A percentile compares a stretch with the other conserved stretches of the same genome.
Conservation (phyloP, 2,113 vertebrate genomes). For the Ceyx melanurus region DNA sequence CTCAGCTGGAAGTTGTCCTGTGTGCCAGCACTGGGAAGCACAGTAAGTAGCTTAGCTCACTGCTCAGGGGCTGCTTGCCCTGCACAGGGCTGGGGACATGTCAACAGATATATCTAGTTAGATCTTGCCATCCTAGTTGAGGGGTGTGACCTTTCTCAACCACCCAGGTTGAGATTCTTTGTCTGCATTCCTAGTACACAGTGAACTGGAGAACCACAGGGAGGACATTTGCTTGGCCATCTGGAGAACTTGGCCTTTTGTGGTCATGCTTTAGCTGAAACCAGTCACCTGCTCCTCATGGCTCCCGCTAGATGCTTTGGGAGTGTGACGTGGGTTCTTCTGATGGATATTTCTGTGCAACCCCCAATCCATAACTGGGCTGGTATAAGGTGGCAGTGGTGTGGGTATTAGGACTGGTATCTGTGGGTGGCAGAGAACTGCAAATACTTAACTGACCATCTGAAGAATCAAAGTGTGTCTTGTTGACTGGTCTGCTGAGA, state of each 20-base stretch:
- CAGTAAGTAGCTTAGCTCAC: not conserved
- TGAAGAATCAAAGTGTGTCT: not conserved
- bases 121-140: not conserved
- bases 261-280: not conserved
- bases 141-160: not conserved
- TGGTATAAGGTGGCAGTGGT: not conserved
- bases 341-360: not conserved
- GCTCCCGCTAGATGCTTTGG: not conserved
- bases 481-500: not conserved
- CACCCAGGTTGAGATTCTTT: accelerated
- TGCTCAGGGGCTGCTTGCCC: not conserved
- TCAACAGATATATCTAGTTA: not conserved
- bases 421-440: not conserved
- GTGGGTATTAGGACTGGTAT: not conserved
- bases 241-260: not conserved
- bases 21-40: not conserved
- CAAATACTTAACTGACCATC: not conserved
- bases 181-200: not conserved
- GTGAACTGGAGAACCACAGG: not conserved
- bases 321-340: not conserved
- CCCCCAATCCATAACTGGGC: not conserved
- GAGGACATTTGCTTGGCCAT: not conserved
- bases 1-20: not conserved
- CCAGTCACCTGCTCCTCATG: not conserved
- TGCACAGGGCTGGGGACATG: accelerated